phyloP scores from a whole-genome alignment of 2,113 vertebrate species.

The Azemiops feae region DNA sequence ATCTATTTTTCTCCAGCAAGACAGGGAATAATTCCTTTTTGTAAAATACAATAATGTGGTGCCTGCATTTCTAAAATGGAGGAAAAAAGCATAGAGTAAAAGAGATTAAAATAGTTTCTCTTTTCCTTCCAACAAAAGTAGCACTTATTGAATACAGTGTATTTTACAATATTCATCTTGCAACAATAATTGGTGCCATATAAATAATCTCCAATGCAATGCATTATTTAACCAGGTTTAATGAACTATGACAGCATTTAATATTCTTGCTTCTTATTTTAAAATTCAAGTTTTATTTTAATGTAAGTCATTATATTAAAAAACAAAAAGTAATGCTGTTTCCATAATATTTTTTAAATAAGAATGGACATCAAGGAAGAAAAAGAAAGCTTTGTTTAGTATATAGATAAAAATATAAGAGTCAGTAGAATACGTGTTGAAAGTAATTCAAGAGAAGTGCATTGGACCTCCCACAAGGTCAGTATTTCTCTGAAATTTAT shows the following conservation, averaged over 20 bases:
- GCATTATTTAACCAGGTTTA: neutral
- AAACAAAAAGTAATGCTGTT: neutral
- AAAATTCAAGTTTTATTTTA: neutral
- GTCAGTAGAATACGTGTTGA: neutral
- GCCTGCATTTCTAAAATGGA: neutral
- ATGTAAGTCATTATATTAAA: neutral
- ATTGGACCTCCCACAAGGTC: neutral
- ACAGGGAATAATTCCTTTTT: neutral
- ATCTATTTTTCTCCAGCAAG: neutral
- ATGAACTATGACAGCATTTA: neutral
- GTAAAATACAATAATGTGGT: constrained; percentile 1
- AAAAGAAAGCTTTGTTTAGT: neutral
- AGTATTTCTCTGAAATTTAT: neutral
- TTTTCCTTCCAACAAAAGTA: neutral
- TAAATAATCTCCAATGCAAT: neutral
- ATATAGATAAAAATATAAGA: neutral
- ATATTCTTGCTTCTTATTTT: neutral
- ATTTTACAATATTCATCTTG: neutral
- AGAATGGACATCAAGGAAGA: neutral
- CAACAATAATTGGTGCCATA: neutral
- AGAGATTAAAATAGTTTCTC: neutral
- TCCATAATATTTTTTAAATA: neutral
- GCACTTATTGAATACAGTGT: neutral
- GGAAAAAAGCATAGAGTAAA: neutral
- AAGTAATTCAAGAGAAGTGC: neutral